These are phyloP conservation scores for Parus major DNA, from an alignment of 2,113 vertebrate genomes.

Conservation along the genomic window DNA sequence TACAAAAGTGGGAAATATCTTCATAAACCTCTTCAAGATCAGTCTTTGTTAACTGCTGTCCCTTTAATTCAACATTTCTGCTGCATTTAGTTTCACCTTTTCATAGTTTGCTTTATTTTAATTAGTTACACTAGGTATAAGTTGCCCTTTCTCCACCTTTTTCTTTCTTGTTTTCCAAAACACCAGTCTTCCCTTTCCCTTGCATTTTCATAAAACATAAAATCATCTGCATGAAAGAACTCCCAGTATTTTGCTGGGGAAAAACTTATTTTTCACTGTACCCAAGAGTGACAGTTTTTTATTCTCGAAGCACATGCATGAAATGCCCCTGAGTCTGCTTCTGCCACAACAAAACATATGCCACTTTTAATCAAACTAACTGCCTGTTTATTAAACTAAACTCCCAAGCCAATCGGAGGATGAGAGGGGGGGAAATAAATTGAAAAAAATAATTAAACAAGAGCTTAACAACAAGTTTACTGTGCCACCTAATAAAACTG, in stretches of 20 bases:
- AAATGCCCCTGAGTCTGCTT: not conserved
- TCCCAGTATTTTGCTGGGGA: not conserved
- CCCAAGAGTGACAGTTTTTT: not conserved
- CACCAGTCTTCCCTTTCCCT: not conserved
- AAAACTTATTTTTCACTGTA: not conserved
- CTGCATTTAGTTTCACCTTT: not conserved
- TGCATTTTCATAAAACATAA: not conserved
- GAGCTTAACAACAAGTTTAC: not conserved
- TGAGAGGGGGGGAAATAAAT: not conserved
- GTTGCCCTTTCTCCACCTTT: not conserved
- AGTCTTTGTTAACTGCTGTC: not conserved
- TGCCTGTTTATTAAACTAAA: conserved; percentile 24
- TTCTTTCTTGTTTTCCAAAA: not conserved
- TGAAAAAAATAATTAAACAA: not conserved
- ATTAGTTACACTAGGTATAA: not conserved
- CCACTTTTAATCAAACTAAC: conserved; percentile 37
- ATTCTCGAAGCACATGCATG: not conserved
- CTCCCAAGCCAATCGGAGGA: not conserved
- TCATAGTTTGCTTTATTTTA: not conserved
- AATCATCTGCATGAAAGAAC: not conserved
- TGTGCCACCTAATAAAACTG: not conserved
- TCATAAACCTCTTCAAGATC: not conserved
- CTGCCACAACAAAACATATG: not conserved
- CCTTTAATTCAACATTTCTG: not conserved
- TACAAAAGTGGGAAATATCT: not conserved